A percentile compares a stretch with the other conserved stretches of the same genome.
Evolutionary conservation across 2,797 vertebrate genomes (phyloP).

Genomic region (Holocentrus rufus): DNA sequence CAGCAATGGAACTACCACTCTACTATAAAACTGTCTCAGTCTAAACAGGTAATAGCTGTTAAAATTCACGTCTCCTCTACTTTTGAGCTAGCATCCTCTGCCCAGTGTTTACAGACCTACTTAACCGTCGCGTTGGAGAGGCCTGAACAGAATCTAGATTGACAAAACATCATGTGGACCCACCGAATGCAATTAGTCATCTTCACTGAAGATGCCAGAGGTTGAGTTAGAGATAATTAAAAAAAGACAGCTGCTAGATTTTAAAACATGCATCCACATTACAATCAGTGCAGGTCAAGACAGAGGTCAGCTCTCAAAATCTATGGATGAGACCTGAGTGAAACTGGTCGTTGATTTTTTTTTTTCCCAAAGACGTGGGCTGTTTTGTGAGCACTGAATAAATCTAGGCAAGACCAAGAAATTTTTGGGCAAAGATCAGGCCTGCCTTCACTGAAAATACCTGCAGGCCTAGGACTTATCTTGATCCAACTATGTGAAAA

Average conservation of each 20-base stretch:
- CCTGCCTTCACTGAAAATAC: background rate
- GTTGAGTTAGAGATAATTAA: conserved; percentile 52
- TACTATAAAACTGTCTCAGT: conserved; percentile 62
- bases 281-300: conserved; percentile 60
- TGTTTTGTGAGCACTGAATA: background rate
- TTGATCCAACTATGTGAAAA: conserved; percentile 3
- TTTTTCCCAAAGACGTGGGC: background rate
- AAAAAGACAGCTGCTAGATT: conserved; percentile 20
- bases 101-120: conserved; percentile 68
- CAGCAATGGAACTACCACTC: conserved; percentile 67
- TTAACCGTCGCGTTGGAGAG: conserved; percentile 31
- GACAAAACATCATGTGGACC: conserved; percentile 25
- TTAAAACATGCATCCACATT: conserved; percentile 36
- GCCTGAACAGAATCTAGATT: conserved; percentile 31
- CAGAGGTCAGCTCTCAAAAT: conserved; percentile 9
- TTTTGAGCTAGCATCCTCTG: conserved; percentile 54
- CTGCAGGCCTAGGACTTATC: background rate
- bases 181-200: conserved; percentile 41
- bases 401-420: background rate
- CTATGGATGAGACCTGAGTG: conserved; percentile 7
- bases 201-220: conserved; percentile 75
- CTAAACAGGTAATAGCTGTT: conserved; percentile 58
- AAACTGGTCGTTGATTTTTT: background rate
- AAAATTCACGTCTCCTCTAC: conserved; percentile 47
- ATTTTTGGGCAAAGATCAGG: background rate